Conservation (phyloP, 1,140 invertebrate species). For the Camponotus vicinus region DNA sequence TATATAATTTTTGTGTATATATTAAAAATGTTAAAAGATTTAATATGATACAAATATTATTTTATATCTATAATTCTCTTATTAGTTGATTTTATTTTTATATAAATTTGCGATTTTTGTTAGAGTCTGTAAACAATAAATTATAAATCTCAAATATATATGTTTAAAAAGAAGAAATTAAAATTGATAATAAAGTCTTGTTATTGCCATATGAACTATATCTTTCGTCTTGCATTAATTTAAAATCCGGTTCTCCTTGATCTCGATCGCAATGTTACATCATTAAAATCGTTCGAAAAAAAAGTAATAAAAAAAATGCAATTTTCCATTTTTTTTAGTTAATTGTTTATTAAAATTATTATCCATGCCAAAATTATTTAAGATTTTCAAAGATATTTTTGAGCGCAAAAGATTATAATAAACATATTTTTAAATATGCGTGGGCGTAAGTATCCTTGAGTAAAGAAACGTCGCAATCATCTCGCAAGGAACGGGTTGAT, state of each 20-base stretch:
- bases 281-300: neutral
- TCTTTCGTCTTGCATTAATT: neutral
- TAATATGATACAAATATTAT: conserved; percentile 1
- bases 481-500: conserved; percentile 27
- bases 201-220: neutral
- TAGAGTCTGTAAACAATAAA: neutral
- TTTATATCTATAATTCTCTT: neutral
- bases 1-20: neutral
- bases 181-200: neutral
- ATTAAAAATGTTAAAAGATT: neutral
- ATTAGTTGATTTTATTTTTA: neutral
- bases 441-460: conserved; percentile 47
- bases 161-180: neutral
- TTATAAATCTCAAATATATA: neutral
- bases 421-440: conserved; percentile 31
- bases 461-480: conserved; percentile 48
- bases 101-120: too few relatives aligned
- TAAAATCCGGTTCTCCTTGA: neutral
- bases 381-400: neutral
- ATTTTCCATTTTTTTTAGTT: neutral
- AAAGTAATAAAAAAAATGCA: neutral
- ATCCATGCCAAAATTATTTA: neutral
- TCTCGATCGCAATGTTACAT: neutral
- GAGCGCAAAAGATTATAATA: neutral
- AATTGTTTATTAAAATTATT: neutral